phyloP scores from a whole-genome alignment of 2,797 vertebrate genomes.

The Poecile montanus region DNA sequence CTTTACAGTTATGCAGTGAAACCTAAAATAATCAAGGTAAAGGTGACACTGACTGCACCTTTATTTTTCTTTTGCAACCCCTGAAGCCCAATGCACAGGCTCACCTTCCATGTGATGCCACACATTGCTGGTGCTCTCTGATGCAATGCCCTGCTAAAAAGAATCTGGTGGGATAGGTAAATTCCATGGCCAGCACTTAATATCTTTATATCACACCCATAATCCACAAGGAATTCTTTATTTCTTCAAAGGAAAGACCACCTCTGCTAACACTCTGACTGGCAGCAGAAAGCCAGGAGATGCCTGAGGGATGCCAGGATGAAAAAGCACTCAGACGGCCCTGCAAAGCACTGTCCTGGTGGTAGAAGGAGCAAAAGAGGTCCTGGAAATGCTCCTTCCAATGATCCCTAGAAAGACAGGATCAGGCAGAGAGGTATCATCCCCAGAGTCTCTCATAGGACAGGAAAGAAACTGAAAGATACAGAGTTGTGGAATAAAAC shows the following conservation, averaged over 20 bases:
- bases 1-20: not conserved
- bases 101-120: not conserved
- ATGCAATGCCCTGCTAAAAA: constrained; percentile 18
- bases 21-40: constrained; percentile 13
- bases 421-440: not conserved
- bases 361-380: constrained; percentile 4
- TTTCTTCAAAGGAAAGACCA: constrained; percentile 30
- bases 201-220: constrained; percentile 9
- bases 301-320: not conserved
- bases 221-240: not conserved
- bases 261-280: not conserved
- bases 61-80: not conserved
- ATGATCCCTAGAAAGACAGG: not conserved
- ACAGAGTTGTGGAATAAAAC: not conserved
- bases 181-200: not conserved
- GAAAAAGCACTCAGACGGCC: not conserved
- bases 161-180: not conserved
- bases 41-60: not conserved
- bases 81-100: not conserved
- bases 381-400: not conserved
- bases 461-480: not conserved
- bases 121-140: not conserved
- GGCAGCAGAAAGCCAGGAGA: not conserved
- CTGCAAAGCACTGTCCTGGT: not conserved
- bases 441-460: not conserved